Conservation (phyloP, 2,888 invertebrate genomes). For the Saturnia japonica region DNA sequence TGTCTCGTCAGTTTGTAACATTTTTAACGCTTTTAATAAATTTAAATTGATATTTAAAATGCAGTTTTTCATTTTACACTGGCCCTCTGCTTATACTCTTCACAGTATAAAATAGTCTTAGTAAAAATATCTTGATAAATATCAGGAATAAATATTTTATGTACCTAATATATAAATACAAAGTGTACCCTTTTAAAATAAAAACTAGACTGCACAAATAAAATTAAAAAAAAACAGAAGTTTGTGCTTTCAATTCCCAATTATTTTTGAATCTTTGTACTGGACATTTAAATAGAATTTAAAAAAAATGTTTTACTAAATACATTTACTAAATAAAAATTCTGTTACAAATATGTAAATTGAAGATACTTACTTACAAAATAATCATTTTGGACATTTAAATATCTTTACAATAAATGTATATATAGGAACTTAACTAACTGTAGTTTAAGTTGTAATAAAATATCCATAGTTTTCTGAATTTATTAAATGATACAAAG, state of each 20-base stretch:
- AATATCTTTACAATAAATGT: background rate
- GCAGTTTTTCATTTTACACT: conserved; percentile 6
- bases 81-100: background rate
- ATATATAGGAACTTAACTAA: background rate
- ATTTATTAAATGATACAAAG: background rate
- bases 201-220: too few relatives aligned
- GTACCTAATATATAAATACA: background rate
- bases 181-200: background rate
- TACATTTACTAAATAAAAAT: too few relatives aligned
- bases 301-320: too few relatives aligned
- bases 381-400: too few relatives aligned
- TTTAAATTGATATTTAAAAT: background rate
- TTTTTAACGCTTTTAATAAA: background rate
- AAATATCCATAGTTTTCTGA: background rate
- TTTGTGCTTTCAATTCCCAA: too few relatives aligned
- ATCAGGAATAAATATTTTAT: background rate
- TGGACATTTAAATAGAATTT: too few relatives aligned
- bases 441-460: background rate
- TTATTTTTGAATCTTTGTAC: too few relatives aligned
- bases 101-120: background rate
- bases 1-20: background rate
- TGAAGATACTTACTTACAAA: too few relatives aligned
- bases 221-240: too few relatives aligned
- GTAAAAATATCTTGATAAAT: background rate
- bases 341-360: too few relatives aligned